Percentiles rank a stretch among this genome's conserved stretches.
Evolutionary conservation across 2,797 vertebrate species (phyloP).

Genomic region (Cirrhinus molitorella): DNA sequence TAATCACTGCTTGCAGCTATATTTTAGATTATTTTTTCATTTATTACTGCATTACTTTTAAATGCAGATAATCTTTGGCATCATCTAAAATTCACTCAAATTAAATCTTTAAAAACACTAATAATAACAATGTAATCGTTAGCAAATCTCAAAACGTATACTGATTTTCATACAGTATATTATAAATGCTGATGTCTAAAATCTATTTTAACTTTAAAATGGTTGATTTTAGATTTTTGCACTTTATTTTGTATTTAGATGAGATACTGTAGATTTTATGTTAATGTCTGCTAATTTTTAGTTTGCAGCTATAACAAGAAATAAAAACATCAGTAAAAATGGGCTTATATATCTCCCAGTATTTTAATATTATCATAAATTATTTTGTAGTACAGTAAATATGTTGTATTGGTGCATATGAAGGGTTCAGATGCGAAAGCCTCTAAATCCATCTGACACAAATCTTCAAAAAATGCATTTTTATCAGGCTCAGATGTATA

Average conservation of each 20-base stretch:
- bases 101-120: too few relatives aligned
- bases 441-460: too few relatives aligned
- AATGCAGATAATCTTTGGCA: neutral
- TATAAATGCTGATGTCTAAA: neutral
- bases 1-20: neutral
- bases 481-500: too few relatives aligned
- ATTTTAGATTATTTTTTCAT: neutral
- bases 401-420: too few relatives aligned
- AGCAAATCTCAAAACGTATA: neutral
- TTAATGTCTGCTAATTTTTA: neutral
- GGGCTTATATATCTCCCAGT: neutral
- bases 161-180: neutral
- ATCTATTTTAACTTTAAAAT: neutral
- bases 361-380: neutral
- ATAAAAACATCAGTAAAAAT: too few relatives aligned
- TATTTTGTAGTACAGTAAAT: too few relatives aligned
- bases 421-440: too few relatives aligned
- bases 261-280: neutral
- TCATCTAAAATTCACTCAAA: neutral
- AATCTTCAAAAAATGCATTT: too few relatives aligned
- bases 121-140: neutral
- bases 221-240: neutral
- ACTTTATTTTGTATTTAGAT: neutral
- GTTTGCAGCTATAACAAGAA: neutral
- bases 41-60: neutral